Percentiles rank a stretch among this genome's conserved stretches.
Conservation (phyloP, 2,797 vertebrate species). For the Enteromius thamalakanensis region DNA sequence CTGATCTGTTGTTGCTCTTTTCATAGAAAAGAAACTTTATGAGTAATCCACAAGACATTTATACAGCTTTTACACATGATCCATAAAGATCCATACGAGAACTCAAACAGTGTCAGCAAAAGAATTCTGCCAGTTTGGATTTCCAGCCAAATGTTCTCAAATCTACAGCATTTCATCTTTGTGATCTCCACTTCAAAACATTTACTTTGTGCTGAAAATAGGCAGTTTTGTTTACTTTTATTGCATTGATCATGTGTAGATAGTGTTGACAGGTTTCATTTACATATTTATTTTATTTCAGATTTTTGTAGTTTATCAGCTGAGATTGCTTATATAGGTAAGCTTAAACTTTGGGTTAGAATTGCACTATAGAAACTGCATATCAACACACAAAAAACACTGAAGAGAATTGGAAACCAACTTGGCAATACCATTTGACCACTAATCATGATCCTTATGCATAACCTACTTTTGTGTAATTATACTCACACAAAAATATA, state of each 20-base stretch:
- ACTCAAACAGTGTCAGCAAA: conserved; percentile 19
- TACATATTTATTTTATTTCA: neutral
- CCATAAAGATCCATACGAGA: conserved; percentile 17
- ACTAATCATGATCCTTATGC: neutral
- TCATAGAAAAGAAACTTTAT: conserved; percentile 11
- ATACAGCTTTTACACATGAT: conserved; percentile 25
- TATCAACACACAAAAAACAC: neutral
- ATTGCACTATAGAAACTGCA: neutral
- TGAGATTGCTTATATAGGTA: neutral
- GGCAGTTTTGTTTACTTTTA: neutral
- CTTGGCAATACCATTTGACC: neutral
- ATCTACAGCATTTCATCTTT: conserved; percentile 18
- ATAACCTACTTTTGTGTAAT: neutral
- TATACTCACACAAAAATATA: neutral
- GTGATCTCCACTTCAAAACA: neutral
- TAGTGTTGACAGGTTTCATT: neutral
- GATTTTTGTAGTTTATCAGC: neutral
- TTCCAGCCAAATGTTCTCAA: conserved; percentile 12
- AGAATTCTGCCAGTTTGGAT: neutral
- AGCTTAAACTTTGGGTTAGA: neutral
- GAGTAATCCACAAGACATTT: conserved; percentile 23
- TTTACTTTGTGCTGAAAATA: neutral
- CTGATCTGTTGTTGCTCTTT: neutral
- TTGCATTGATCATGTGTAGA: neutral
- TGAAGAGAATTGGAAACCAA: neutral